These are phyloP conservation scores for Scyliorhinus canicula DNA, from an alignment of 2,797 vertebrate species.

Conservation along the genomic window DNA sequence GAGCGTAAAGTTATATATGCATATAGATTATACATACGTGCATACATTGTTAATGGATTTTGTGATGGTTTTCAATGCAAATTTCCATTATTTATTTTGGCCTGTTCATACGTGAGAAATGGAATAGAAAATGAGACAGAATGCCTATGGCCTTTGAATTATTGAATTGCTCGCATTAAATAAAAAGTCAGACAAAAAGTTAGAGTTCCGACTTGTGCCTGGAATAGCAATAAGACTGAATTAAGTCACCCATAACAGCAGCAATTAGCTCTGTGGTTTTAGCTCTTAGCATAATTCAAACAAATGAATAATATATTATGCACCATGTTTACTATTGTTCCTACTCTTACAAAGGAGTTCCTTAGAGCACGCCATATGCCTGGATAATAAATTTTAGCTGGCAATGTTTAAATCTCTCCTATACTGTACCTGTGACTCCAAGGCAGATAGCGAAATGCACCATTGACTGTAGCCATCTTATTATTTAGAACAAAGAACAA, in stretches of 20 bases:
- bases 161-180: not conserved
- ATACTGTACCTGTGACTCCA: not conserved
- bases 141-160: not conserved
- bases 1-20: not conserved
- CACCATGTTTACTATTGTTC: not conserved
- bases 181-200: not conserved
- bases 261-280: not conserved
- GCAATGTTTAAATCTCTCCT: not conserved
- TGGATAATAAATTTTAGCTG: not conserved
- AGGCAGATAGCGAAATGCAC: not conserved
- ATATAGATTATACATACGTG: too few species aligned
- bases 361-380: not conserved
- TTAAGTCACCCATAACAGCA: not conserved
- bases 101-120: not conserved
- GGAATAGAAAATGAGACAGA: not conserved
- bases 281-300: not conserved
- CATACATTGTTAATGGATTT: too few species aligned
- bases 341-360: not conserved
- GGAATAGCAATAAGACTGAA: not conserved
- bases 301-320: not conserved
- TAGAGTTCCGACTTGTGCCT: not conserved
- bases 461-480: not conserved
- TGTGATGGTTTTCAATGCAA: not conserved
- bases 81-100: not conserved
- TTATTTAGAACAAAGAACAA: too few species aligned